Percentiles rank a stretch among this genome's conserved stretches.
These are phyloP conservation scores for Panthera tigris DNA, from an alignment of 2,113 vertebrate genomes.

Conservation along the genomic window DNA sequence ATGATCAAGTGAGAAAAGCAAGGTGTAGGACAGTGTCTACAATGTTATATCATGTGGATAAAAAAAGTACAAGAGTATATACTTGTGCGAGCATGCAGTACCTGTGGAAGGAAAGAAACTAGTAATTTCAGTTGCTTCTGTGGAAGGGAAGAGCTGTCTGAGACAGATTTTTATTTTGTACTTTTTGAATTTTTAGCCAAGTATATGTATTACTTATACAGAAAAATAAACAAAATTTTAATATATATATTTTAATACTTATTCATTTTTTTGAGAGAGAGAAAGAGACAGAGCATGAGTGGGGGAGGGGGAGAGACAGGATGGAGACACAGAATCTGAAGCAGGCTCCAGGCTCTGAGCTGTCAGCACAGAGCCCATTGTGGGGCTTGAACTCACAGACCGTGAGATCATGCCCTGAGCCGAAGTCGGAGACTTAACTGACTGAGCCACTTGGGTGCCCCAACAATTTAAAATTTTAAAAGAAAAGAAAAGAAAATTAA, in stretches of 20 bases:
- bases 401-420: no score
- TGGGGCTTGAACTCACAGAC: no score
- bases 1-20: not conserved
- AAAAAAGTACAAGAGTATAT: not conserved
- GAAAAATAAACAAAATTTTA: not conserved
- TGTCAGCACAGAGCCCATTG: no score
- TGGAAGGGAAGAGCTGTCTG: not conserved
- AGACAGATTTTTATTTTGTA: not conserved
- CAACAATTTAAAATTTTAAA: not conserved
- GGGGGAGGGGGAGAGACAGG: no score
- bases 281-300: no score
- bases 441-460: no score
- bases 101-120: not conserved
- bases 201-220: not conserved
- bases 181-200: not conserved
- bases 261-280: no score
- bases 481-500: conserved; percentile 9
- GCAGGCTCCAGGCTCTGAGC: no score
- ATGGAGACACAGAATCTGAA: no score
- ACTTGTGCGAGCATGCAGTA: not conserved
- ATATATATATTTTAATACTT: no score
- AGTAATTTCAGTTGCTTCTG: not conserved
- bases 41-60: not conserved
- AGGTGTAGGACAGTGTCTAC: not conserved
- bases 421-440: no score